Evolutionary conservation across 2,113 vertebrate species (phyloP), one percentile per base, ranked within the genome.

Genomic region (Pardalotus punctatus): DNA sequence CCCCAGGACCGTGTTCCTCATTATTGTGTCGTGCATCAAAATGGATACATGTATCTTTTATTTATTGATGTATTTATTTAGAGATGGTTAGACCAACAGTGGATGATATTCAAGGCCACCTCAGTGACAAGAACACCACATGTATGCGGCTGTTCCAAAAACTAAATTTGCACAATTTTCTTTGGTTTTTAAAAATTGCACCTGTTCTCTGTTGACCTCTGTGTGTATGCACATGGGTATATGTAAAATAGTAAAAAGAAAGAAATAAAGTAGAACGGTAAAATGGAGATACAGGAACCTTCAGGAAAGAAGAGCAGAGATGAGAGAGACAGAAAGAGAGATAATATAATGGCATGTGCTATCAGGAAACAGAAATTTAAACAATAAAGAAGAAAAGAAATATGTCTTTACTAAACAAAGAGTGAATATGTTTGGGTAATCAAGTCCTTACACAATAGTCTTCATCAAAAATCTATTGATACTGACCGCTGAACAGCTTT

Each of bases 401-500:
- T 62, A 72, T 7, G 40, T 51, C 31, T 95, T 90, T 87, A 65
- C 81, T 87, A 65, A 82, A 71, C 48, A 81, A 87, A 79, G 42
- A 72, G 54, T 84, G 84, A 85, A 62, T 40, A 97, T 93, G 86
- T 93, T 95, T 97, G 94, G 50, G 70, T 58, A 97, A 86, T 83
- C 84, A 95, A 83, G 94, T 98, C 97, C 92, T 98, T 95, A 96
- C 69, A 93, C 76, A 96, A 90, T 84, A 97, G 95, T 96, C 97
- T 97, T 97, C 98, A 98, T 98, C 98, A 99, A 98, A 99, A 99
- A 98, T 98, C 96, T 96, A 99, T 97, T 86, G 98, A 98, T 99
- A 99, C 99, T 99, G 99, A 99, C 99, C 99, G 99, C 99, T 99
- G 99, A 97, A 99, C 99, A 98, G 99, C 98, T 98, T 99, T 99